Base-by-base conservation (phyloP, 2,113 vertebrate genomes). In the Percina caprodes region DNA sequence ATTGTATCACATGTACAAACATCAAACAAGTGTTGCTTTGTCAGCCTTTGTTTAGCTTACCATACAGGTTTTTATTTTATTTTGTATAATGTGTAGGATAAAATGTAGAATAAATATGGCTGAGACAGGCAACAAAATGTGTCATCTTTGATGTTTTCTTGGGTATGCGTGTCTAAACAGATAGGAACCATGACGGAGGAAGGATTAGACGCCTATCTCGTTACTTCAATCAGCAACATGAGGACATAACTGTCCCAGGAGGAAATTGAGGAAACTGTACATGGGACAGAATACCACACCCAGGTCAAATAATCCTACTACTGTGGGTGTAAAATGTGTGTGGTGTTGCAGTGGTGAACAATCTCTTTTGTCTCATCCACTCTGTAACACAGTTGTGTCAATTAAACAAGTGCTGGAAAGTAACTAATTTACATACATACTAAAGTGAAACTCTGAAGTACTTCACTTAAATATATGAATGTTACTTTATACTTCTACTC, bases 161-260 rank as follows among this genome's bases (percentile, higher is more conserved):
- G 83, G 76, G 76, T 42, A 11, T 10, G 39, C 30, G 68, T 35
- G 58, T 54, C 68, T 16, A 39, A 75, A 65, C 73, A 55, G 51
- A 73, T 5, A 71, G 2, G 55, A 82, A 56, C 48, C 58, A 66
- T 46, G 30, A n/a, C 0, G 1, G 2, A 46, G 21, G 35, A 23
- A 58, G 18, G 61, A 79, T 73, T 60, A 69, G 8, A 76, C 0
- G 30, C 9, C 30, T 19, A 26, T 49, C 69, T 83, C 68, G 4
- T 66, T 65, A 74, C 23, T 52, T 71, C 60, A 71, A 62, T 65
- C 63, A 73, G 12, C 21, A 10, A 51, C n/a, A 55, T 1, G 9
- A 79, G 83, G 80, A 86, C 79, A 67, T 26, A 2, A 54, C 21
- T 15, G 18, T 77, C 74, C 69, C 74, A 2, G 5, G 13, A 42